A percentile compares a stretch with the other conserved stretches of the same genome.
These are phyloP conservation scores for Thaleichthys pacificus DNA, from an alignment of 2,797 vertebrate genomes.

Conservation along the genomic window DNA sequence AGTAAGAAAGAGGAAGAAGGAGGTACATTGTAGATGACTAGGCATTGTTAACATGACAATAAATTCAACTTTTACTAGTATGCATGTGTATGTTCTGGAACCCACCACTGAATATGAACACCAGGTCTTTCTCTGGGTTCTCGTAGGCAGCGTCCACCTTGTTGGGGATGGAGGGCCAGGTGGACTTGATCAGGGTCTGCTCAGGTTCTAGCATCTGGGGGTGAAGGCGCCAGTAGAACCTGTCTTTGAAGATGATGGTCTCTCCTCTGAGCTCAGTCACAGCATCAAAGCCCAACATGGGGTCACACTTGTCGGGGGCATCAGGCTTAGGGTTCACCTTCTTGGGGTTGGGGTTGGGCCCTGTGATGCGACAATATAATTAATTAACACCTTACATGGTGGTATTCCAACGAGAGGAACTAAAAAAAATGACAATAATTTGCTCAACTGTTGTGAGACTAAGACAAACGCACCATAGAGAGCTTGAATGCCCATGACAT, in stretches of 20 bases:
- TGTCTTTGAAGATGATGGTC: conserved; percentile 94
- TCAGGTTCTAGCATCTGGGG: conserved; percentile 87
- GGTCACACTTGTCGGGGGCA: conserved; percentile 89
- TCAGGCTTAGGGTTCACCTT: conserved; percentile 82
- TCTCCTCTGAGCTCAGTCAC: conserved; percentile 92
- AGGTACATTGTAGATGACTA: background rate
- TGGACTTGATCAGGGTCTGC: conserved; percentile 83
- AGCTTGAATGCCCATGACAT: conserved; percentile 89
- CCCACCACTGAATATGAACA: conserved; percentile 78
- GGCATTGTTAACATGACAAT: background rate
- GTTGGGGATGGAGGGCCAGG: conserved; percentile 90
- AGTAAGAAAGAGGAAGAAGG: background rate
- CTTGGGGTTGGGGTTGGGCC: conserved; percentile 75
- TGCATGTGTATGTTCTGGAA: conserved; percentile 6
- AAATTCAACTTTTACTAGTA: background rate
- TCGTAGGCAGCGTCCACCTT: conserved; percentile 94
- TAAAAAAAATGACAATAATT: background rate
- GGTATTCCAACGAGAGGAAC: background rate
- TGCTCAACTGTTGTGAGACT: background rate
- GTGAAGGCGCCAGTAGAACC: conserved; percentile 94
- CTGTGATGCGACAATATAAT: conserved; percentile 48
- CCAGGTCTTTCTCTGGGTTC: conserved; percentile 78
- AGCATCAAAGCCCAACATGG: conserved; percentile 84
- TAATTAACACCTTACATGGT: background rate
- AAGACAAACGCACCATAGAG: conserved; percentile 83